phyloP scores from a whole-genome alignment of 2,113 vertebrate species.

The Hemiscyllium ocellatum region DNA sequence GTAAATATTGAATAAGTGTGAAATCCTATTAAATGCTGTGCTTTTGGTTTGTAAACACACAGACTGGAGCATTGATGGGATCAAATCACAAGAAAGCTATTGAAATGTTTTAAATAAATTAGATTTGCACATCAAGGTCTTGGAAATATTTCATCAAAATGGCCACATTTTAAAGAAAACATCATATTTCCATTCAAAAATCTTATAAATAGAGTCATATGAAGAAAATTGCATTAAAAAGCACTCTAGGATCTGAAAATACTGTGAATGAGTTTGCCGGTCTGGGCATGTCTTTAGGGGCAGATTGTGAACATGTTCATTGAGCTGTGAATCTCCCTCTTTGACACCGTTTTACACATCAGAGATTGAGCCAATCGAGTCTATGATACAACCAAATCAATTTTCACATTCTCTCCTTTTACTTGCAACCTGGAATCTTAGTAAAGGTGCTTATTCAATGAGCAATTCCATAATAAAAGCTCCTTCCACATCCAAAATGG shows the following conservation, averaged over 20 bases:
- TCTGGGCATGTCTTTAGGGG: neutral
- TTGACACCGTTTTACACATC: slow-evolving; percentile 32
- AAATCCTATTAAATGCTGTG: neutral
- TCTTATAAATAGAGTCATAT: neutral
- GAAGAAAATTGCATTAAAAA: neutral
- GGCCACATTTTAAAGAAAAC: neutral
- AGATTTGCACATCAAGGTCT: neutral
- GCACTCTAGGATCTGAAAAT: neutral
- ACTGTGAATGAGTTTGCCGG: neutral
- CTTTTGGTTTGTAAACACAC: neutral
- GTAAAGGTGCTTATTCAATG: neutral
- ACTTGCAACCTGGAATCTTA: slow-evolving; percentile 2
- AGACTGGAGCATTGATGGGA: neutral
- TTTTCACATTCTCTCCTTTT: neutral
- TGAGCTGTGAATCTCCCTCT: slow-evolving; percentile 1
- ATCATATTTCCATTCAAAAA: neutral
- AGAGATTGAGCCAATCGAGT: neutral
- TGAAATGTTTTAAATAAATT: neutral
- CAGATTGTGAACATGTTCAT: neutral
- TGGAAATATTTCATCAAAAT: neutral
- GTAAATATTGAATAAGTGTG: neutral
- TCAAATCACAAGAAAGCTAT: neutral
- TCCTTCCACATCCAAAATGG: neutral
- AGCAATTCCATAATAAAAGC: neutral
- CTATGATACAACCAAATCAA: neutral